Evolutionary conservation across 2,113 vertebrate genomes (phyloP), one percentile per base, ranked within the genome.

Genomic region (Asarcornis scutulata): DNA sequence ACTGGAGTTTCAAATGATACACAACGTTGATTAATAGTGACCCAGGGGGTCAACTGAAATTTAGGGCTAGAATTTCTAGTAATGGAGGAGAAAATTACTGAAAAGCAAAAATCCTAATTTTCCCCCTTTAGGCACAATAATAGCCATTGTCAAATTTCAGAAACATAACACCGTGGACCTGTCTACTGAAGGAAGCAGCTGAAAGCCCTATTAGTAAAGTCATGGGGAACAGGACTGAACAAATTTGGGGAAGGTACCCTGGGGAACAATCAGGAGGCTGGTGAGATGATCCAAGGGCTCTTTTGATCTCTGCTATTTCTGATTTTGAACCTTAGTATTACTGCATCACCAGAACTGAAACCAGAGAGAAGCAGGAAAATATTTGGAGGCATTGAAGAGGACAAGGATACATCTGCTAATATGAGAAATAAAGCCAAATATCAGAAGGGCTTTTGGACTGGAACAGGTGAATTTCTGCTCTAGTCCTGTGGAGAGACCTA

Each of bases 141-240:
- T 92, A 89, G n/a, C 67, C 71, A 87, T 92, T 95, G 93, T 96
- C 82, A 94, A 87, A 40, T 94, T 95, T 91, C 93, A 96, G 96
- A 96, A 97, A 97, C 67, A 85, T 10, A 95, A 97, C 82, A 91
- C 94, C 20, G 0, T 73, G 78, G 82, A 83, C 71, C 91, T 87
- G 91, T 85, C 84, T 96, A 73, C 78, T 66, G 55, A 74, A 93
- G 87, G 89, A 95, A 95, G 67, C 71, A 1, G 55, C 93, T 94
- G 93, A 97, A 96, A 97, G 75, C 71, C 84, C 91, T 94, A 83
- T 96, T 97, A 96, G 95, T 83, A 95, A 96, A 95, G 87, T 83
- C 78, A 58, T 11, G 53, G 78, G 50, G 84, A 88, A 83, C 71
- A 89, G 81, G 44, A 79, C 46, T 94, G 89, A 94, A 95, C 94